Base-by-base conservation (phyloP, 2,888 invertebrate species). In the Sisyra nigra region DNA sequence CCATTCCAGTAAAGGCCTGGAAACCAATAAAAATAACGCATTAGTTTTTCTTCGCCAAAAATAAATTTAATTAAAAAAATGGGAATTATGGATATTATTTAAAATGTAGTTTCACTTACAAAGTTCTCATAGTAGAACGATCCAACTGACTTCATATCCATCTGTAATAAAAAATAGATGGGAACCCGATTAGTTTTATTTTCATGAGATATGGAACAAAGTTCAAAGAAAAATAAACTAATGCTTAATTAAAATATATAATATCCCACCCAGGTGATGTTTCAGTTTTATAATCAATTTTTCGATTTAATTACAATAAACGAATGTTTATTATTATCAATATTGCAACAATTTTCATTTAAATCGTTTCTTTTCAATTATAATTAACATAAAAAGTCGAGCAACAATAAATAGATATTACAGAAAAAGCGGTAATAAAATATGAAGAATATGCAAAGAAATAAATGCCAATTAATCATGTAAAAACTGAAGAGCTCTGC, bases 81-180 rank as follows among this genome's bases (percentile, higher is more conserved):
- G n/a, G 33, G 14, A 33, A 33, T 13, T 13, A 13, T 33, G 11
- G 33, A 14, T 6, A 33, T 6, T 5, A 6, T 33, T 13, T 33
- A 33, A 33, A 33, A 33, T 8, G 3, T 33, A 33, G n/a, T 33
- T 33, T 8, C 18, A 87, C 87, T 87, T 82, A 87, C 87, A 77
- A 87, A 87, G 75, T 86, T 87, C 72, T 88, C 87, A 74, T 88
- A 88, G 80, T 88, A 87, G 83, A 86, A 85, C 67, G 86, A 86
- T 71, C 87, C 87, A 76, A 87, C 84, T 74, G 85, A 83, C 80
- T 88, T 88, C 81, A 87, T 83, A 76, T 88, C 87, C 87, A 88
- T 87, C 87, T 88, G 82, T 73, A 83, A 83, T 67, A 57, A 60
- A 59, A 30, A 40, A 40, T 30, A 14, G 19, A 24, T 19, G 14